Base-by-base conservation (phyloP, 1,140 invertebrate species). In the Drosophila paulistorum region DNA sequence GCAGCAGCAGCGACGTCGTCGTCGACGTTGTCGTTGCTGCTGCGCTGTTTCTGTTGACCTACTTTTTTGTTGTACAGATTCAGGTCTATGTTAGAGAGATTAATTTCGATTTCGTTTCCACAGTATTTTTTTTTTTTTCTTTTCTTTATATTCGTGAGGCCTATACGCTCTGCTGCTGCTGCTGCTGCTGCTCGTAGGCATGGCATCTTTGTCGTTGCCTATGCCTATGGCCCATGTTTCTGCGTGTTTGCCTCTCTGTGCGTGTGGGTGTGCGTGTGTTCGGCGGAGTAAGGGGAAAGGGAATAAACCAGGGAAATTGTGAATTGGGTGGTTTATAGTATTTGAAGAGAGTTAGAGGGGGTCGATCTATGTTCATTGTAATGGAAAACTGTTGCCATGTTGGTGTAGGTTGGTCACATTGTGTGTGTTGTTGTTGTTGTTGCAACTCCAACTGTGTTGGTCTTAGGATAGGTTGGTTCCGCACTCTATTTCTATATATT, bases 11-110 rank as follows among this genome's bases (percentile, higher is more conserved):
- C 35, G 23, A 26, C 68, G 68, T 41, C 63, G 17, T 14, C 58
- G 58, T 20, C 62, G 63, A n/a, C 71, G 45, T 58, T 37, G 35
- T 11, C 10, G 45, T 51, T 23, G 45, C 10, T n/a, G 45, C 10
- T 51, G 45, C 73, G 72, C 86, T 82, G 78, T 71, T 76, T 45
- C 78, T 60, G 79, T 71, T 91, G 91, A 92, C 91, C 91, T 91
- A 92, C 90, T 91, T 92, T 91, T 91, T 66, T 74, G 81, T 73
- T 77, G 81, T 79, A 79, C 68, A 91, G 78, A 92, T 92, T 92
- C 83, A 92, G 91, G 91, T 92, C 91, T 92, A 92, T 92, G 91
- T 92, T 92, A 92, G 89, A 91, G 84, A 91, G 84, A 91, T 91
- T 91, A 91, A 91, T 89, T 91, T 91, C 87, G 90, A 86, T 91